These are phyloP conservation scores for Syngnathus typhle DNA, from an alignment of 2,113 vertebrate genomes.

Conservation along the genomic window DNA sequence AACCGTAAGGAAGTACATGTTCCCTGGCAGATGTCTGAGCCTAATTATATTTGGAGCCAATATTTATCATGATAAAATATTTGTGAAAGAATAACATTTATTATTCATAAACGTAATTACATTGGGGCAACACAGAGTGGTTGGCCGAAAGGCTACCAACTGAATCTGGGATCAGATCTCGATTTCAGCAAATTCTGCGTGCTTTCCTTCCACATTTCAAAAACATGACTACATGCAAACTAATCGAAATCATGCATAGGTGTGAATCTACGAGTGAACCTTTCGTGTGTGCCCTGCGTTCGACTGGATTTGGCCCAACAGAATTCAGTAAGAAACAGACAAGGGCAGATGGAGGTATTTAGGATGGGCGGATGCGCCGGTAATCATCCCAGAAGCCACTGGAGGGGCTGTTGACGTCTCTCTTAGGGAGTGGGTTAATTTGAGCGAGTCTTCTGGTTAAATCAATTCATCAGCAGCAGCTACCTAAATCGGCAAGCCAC, in stretches of 20 bases:
- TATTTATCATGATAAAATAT: background rate
- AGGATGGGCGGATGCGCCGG: conserved; percentile 15
- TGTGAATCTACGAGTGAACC: no score
- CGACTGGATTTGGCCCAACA: background rate
- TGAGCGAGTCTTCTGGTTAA: conserved; percentile 51
- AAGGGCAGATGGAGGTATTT: conserved; percentile 15
- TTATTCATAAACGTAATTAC: background rate
- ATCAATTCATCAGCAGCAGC: conserved; percentile 57
- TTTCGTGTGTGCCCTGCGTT: background rate
- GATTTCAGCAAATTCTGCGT: no score
- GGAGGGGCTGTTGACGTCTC: conserved; percentile 57
- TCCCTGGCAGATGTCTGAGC: background rate
- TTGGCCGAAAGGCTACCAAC: background rate
- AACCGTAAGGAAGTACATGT: background rate
- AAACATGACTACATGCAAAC: no score
- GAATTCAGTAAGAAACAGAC: conserved; percentile 1
- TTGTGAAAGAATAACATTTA: background rate
- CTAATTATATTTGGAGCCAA: conserved; percentile 3
- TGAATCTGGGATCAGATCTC: background rate
- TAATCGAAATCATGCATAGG: no score
- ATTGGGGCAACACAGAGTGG: background rate
- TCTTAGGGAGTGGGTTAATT: conserved; percentile 55
- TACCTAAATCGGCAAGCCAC: conserved; percentile 49
- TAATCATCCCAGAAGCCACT: conserved; percentile 47
- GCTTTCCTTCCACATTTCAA: no score